These are phyloP conservation scores for Endotricha flammealis DNA, from an alignment of 2,888 invertebrate genomes.

Conservation along the genomic window DNA sequence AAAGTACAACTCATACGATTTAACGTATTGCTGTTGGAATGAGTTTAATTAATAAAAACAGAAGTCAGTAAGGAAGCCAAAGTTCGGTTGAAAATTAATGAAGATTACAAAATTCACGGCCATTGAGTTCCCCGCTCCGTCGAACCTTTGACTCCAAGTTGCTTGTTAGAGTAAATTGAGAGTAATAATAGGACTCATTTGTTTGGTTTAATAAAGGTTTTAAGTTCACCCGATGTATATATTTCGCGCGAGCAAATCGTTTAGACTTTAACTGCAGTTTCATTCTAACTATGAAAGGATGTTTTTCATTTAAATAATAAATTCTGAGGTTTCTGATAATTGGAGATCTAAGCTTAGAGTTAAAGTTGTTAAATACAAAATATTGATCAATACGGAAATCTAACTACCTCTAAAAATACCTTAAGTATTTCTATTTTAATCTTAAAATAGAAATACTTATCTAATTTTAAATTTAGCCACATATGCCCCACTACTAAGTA, in stretches of 20 bases:
- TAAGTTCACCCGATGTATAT: slow-evolving; percentile 46
- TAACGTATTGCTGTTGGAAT: slow-evolving; percentile 10
- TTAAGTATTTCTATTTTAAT: too few species aligned
- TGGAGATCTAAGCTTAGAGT: too few species aligned
- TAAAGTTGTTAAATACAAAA: too few species aligned
- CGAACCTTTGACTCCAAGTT: slow-evolving; percentile 72
- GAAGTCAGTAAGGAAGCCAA: slow-evolving; percentile 46
- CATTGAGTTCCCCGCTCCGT: slow-evolving; percentile 71
- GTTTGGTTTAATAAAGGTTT: slow-evolving; percentile 70
- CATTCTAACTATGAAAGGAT: too few species aligned
- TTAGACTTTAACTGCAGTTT: not conserved
- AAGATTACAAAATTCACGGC: slow-evolving; percentile 76
- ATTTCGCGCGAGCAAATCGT: slow-evolving; percentile 36
- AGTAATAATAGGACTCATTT: slow-evolving; percentile 76
- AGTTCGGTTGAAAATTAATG: slow-evolving; percentile 72
- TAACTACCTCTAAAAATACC: too few species aligned
- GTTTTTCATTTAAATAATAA: too few species aligned
- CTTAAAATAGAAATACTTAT: too few species aligned
- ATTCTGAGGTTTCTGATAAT: too few species aligned
- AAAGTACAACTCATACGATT: not conserved
- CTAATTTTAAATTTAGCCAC: too few species aligned
- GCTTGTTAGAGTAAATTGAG: slow-evolving; percentile 76
- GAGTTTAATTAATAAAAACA: slow-evolving; percentile 47
- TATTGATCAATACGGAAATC: too few species aligned
- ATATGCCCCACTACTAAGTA: too few species aligned